Evolutionary conservation across 2,113 vertebrate genomes (phyloP).

Genomic region (Cyanoramphus novaezelandiae): DNA sequence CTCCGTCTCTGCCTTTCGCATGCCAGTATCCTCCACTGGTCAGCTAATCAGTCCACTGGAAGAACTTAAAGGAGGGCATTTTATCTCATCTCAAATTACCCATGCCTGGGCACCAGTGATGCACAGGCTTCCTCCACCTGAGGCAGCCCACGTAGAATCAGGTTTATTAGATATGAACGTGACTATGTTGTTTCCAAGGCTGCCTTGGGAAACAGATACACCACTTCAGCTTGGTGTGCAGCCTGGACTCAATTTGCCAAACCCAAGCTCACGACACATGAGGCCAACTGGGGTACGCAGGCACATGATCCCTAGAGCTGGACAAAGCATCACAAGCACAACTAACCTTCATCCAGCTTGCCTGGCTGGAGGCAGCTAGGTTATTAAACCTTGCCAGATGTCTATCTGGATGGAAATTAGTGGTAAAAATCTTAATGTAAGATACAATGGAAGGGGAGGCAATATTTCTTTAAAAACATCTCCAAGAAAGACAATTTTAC

Average conservation of each 20-base stretch:
- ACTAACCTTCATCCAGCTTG: background rate
- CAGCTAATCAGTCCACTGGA: background rate
- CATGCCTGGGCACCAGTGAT: background rate
- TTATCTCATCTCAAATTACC: background rate
- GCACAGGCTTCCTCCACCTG: background rate
- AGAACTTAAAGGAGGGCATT: background rate
- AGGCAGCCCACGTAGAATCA: accelerated
- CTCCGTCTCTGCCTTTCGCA: background rate
- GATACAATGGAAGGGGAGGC: background rate
- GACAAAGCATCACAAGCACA: background rate
- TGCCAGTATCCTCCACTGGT: background rate
- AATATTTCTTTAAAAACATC: background rate
- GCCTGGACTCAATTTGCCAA: background rate
- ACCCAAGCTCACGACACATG: background rate
- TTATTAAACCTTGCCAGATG: background rate
- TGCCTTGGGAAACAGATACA: background rate
- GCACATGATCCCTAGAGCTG: background rate
- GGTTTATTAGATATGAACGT: background rate
- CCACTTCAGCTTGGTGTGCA: background rate
- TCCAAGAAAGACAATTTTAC: background rate
- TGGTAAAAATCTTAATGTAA: background rate
- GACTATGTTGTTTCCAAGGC: background rate
- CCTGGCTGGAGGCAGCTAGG: background rate
- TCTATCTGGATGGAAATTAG: background rate
- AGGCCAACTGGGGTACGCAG: background rate